These are phyloP conservation scores for Semicossyphus pulcher DNA, from an alignment of 2,113 vertebrate genomes.

Conservation along the genomic window DNA sequence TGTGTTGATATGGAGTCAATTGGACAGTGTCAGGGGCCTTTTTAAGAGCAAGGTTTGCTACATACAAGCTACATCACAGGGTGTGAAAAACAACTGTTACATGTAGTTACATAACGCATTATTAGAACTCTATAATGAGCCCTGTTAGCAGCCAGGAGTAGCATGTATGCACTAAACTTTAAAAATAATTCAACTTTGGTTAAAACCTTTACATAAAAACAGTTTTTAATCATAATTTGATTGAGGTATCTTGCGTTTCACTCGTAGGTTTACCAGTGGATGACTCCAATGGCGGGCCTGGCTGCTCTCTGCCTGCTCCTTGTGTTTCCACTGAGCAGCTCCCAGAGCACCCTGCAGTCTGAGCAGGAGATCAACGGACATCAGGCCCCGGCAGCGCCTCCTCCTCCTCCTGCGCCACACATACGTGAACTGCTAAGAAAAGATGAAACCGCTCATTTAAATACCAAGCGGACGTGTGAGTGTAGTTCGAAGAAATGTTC, in stretches of 20 bases:
- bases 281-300: slow-evolving; percentile 47
- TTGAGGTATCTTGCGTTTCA: neutral
- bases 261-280: slow-evolving; percentile 6
- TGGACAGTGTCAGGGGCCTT: neutral
- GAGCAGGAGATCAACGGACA: slow-evolving; percentile 30
- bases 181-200: neutral
- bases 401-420: slow-evolving; percentile 25
- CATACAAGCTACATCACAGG: neutral
- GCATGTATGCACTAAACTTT: neutral
- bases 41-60: neutral
- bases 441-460: slow-evolving; percentile 46
- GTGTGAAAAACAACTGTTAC: too few species aligned
- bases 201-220: neutral
- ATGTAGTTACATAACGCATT: too few species aligned
- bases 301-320: slow-evolving; percentile 64
- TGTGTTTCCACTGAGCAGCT: slow-evolving; percentile 65
- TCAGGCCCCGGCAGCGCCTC: slow-evolving; percentile 26
- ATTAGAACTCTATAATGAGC: too few species aligned
- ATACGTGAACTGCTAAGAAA: slow-evolving; percentile 40
- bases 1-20: neutral
- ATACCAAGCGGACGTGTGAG: slow-evolving; percentile 67
- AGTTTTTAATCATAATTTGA: neutral
- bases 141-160: too few species aligned
- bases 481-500: neutral
- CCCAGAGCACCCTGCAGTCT: slow-evolving; percentile 67